Evolutionary conservation across 1,140 invertebrate species (phyloP).

Genomic region (Ericerus pela): DNA sequence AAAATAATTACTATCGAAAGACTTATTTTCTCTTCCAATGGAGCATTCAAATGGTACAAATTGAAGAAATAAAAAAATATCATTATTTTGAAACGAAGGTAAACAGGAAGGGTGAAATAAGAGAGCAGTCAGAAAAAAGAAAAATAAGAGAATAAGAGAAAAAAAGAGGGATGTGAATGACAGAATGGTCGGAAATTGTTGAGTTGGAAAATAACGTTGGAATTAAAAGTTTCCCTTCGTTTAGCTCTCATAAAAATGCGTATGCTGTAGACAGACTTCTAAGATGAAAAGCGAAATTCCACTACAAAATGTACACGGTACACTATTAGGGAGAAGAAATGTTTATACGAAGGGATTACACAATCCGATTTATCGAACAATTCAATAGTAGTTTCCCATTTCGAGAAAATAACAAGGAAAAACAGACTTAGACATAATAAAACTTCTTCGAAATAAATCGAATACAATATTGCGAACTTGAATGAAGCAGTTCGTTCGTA

Average conservation of each 20-base stretch:
- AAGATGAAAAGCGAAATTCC: constrained; percentile 2
- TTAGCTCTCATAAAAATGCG: neutral
- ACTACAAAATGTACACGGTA: constrained; percentile 1
- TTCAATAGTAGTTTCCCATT: neutral
- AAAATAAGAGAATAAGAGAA: too few species aligned
- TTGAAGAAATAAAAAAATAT: too few species aligned
- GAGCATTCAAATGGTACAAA: too few species aligned
- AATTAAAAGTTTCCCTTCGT: constrained; percentile 4
- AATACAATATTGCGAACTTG: neutral
- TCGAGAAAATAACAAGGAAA: constrained; percentile 4
- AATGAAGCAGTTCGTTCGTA: too few species aligned
- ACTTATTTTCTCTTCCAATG: too few species aligned
- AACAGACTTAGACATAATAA: neutral
- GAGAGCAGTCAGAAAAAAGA: too few species aligned
- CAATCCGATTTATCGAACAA: neutral
- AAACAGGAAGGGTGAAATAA: too few species aligned
- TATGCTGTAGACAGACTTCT: neutral
- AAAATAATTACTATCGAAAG: too few species aligned
- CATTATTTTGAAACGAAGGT: too few species aligned
- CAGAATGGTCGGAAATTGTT: constrained; percentile 1
- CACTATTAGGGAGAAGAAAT: neutral
- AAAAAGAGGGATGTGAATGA: neutral
- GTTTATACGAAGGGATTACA: neutral
- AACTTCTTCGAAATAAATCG: neutral
- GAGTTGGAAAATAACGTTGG: neutral